Base-by-base conservation (phyloP, 2,113 vertebrate genomes). In the Aspiorhynchus laticeps region DNA sequence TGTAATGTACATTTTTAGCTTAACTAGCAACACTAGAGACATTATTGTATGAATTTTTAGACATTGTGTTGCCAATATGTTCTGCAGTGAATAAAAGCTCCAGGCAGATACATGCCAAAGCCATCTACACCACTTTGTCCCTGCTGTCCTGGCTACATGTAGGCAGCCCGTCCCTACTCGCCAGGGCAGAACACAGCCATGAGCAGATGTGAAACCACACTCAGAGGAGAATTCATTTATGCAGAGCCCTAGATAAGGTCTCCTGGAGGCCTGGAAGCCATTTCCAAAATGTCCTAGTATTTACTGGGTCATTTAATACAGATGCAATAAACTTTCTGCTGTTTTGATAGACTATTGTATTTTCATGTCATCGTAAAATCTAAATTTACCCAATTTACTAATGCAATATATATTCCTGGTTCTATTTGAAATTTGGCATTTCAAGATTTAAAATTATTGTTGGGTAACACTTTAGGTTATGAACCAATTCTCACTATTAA, bases 31-130 rank as follows among this genome's bases (percentile, higher is more conserved):
- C 56, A n/a, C 69, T 74, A 21, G 36, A 74, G 33, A 36, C 38
- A n/a, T 36, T 74, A 41, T 74, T 74, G 21, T 74, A 36, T 73
- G 36, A 21, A 38, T 38, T 43, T 71, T 11, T 43, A 93, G 92
- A 93, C 91, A 91, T 89, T 92, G 83, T 90, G 91, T 88, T 92
- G 90, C 86, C 85, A 90, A 90, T 86, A 92, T 85, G 84, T 71
- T 92, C 88, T 92, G 92, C 88, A 78, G 4, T 71, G 53, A 75
- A 82, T 84, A 86, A 88, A 83, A 91, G 89, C 82, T 80, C 83
- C 63, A 89, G 91, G 76, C 89, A 93, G 80, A 65, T 86, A 90
- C 92, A 83, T 69, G 73, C 87, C 90, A 88, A 76, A 91, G 90
- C 87, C 90, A 85, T 84, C 86, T 91, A 87, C 89, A 91, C 85